A percentile compares a stretch with the other conserved stretches of the same genome.
Evolutionary conservation across 2,113 vertebrate species (phyloP).

Genomic region (Mustelus asterias): DNA sequence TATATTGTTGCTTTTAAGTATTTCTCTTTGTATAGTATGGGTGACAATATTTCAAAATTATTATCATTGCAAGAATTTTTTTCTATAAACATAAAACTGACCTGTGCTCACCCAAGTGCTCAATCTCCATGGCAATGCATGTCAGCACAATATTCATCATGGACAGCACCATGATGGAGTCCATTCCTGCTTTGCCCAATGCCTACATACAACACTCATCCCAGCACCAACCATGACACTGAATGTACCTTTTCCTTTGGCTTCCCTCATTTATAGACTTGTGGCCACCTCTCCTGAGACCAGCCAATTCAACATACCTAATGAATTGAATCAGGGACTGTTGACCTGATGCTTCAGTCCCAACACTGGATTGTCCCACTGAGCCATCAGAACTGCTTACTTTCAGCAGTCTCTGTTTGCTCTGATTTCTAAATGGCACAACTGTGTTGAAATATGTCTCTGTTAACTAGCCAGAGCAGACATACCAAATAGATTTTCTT

Average conservation of each 20-base stretch:
- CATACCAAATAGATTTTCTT: neutral
- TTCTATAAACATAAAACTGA: neutral
- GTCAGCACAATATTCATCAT: neutral
- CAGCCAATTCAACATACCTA: neutral
- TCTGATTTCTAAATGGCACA: neutral
- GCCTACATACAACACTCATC: neutral
- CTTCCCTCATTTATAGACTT: neutral
- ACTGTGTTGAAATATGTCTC: neutral
- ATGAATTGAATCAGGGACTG: neutral
- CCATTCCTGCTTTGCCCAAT: neutral
- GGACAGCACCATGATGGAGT: neutral
- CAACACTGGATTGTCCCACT: neutral
- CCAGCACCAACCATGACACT: neutral
- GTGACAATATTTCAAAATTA: neutral
- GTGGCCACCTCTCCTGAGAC: too few relatives aligned
- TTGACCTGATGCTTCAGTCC: neutral
- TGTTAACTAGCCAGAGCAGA: neutral
- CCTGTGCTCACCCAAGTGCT: neutral
- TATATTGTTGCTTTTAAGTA: neutral
- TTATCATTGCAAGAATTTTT: neutral
- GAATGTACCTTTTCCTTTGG: neutral
- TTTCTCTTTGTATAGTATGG: neutral
- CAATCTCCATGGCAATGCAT: neutral
- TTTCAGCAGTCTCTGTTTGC: neutral
- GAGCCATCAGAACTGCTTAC: neutral